Base-by-base conservation (phyloP, 92 coral and sea anemone species). In the Nematostella vectensis region DNA sequence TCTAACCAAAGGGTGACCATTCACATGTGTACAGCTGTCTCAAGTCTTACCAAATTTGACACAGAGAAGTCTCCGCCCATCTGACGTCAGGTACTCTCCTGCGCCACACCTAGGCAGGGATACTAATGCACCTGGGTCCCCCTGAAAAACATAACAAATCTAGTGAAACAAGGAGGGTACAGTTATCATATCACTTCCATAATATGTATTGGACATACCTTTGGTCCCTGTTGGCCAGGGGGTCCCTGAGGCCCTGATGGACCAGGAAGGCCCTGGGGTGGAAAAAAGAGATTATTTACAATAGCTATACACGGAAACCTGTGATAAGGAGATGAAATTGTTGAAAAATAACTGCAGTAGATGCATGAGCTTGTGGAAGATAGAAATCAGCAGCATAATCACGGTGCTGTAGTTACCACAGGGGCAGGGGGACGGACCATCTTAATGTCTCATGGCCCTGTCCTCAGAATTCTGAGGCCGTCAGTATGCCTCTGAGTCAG, bases 21-120 rank as follows among this genome's bases (percentile, higher is more conserved):
- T n/a, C n/a, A n/a, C n/a, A n/a, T n/a, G n/a, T n/a, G n/a, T n/a
- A n/a, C n/a, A n/a, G n/a, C n/a, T n/a, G n/a, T n/a, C 40, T 33
- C 40, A 33, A 6, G 6, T 56, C 96, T 55, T 59, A 89, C 97
- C 86, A 73, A 89, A 73, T 63, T 70, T 78, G 45, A 70, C 82
- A 59, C 97, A 89, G 33, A 59, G 22, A 47, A 89, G 30, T 47
- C 65, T 75, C 37, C 48, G 61, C 47, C 97, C 97, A 53, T 89
- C 97, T 11, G 97, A 89, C 16, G 79, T 80, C 12, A 89, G 58
- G 67, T 81, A 85, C 57, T 89, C 95, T 19, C 95, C 97, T 0
- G 61, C 59, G n/a, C 36, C 57, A 61, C 97, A 89, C 15, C 51
- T 59, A 1, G 97, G 97, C 33, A 85, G 84, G 23, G 76, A 60